phyloP scores from a whole-genome alignment of 2,888 invertebrate species.

The Agrotis exclamationis region DNA sequence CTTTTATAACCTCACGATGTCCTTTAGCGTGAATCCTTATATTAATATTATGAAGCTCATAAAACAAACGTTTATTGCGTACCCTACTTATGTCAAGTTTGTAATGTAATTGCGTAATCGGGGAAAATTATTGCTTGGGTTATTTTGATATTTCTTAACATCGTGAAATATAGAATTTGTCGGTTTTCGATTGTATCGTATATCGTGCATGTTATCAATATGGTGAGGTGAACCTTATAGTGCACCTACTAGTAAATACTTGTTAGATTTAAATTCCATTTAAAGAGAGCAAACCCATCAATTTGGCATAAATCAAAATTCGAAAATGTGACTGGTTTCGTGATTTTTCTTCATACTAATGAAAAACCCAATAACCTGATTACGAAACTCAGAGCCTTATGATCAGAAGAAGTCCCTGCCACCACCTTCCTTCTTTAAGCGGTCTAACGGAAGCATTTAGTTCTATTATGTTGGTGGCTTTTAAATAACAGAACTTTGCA shows the following conservation, averaged over 20 bases:
- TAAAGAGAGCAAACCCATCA: background rate
- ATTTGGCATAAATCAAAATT: background rate
- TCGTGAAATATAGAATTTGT: background rate
- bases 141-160: conserved; percentile 15
- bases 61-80: conserved; percentile 67
- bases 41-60: conserved; percentile 70
- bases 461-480: background rate
- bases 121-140: conserved; percentile 29
- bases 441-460: background rate
- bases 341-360: background rate
- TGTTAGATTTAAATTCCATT: background rate
- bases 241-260: background rate
- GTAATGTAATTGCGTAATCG: conserved; percentile 52
- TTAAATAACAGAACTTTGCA: conserved; percentile 5
- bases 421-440: background rate
- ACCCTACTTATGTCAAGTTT: conserved; percentile 55
- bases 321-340: background rate
- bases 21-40: conserved; percentile 75
- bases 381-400: background rate
- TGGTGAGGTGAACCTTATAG: background rate
- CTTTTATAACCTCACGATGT: conserved; percentile 73
- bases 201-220: background rate
- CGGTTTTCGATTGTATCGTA: background rate
- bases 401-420: background rate
- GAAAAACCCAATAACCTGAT: background rate